Base-by-base conservation (phyloP, 2,113 vertebrate genomes). In the Sigmodon hispidus region DNA sequence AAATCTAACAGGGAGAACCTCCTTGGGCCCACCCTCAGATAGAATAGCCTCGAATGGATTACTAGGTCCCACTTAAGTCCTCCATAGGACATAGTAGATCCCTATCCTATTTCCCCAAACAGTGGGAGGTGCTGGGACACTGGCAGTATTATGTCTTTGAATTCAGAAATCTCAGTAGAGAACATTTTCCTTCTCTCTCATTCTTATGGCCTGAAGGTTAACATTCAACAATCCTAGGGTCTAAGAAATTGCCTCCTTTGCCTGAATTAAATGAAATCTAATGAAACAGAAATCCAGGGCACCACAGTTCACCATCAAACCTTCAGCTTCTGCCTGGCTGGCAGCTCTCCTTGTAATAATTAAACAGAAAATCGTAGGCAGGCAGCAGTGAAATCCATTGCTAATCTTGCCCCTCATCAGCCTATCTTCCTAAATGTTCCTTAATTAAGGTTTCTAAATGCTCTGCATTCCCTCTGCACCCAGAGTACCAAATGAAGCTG, bases 361-460 rank as follows among this genome's bases (percentile, higher is more conserved):
- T 87, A 98, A 98, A 97, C 96, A 94, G 96, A 96, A 96, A 95
- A 97, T 96, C 89, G 59, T 79, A 96, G 96, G 87, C 96, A 97
- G 96, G 97, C 98, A 98, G 89, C 15, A 21, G 88, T 95, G 95
- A 90, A 96, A 97, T 97, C 96, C 97, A 55, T 84, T 88, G 81
- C 97, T 98, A 97, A 98, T 97, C 94, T 95, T 96, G 92, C 84
- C 97, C 94, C 92, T 95, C 88, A 15, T 97, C 97, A 97, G 96
- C 92, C 95, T 94, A 81, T 81, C 89, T 97, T 94, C 93, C 94
- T 96, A 97, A 95, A 98, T 95, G 96, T 95, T 97, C 96, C 96
- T 98, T 98, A 98, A 98, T 98, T 98, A 98, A 98, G 90, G 87
- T 91, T 85, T 67, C 89, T 98, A 93, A 98, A 96, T 96, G 92